Percentiles rank a stretch among this genome's conserved stretches.
Evolutionary conservation across 2,113 vertebrate genomes (phyloP).

Genomic region (Nothobranchius kuhntae): DNA sequence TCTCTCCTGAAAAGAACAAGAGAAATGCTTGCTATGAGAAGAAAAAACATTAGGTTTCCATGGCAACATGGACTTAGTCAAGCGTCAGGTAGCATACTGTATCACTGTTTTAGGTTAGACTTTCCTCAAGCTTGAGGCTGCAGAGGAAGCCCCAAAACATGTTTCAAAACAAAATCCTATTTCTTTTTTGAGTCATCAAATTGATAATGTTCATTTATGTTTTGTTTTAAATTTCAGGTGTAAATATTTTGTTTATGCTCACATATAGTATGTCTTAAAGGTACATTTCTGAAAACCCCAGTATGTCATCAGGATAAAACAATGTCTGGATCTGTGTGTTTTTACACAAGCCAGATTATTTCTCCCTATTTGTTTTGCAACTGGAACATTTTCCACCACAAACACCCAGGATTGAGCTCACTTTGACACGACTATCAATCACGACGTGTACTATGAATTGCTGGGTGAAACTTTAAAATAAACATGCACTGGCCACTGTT

Average conservation of each 20-base stretch:
- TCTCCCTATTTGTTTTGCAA: slow-evolving; percentile 11
- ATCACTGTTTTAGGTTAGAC: slow-evolving; percentile 55
- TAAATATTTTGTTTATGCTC: neutral
- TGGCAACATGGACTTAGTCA: slow-evolving; percentile 66
- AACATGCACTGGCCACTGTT: slow-evolving; percentile 32
- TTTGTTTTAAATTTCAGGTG: neutral
- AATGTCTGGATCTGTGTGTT: slow-evolving; percentile 9
- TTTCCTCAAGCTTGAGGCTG: slow-evolving; percentile 38
- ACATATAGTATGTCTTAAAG: no score
- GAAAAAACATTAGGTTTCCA: slow-evolving; percentile 68
- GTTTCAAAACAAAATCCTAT: slow-evolving; percentile 2
- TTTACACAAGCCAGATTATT: slow-evolving; percentile 25
- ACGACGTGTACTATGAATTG: slow-evolving; percentile 19
- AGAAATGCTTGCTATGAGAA: slow-evolving; percentile 18
- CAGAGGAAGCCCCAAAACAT: slow-evolving; percentile 7
- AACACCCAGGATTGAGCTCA: slow-evolving; percentile 24
- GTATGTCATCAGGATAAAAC: neutral
- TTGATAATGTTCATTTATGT: neutral
- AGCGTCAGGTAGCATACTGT: slow-evolving; percentile 67
- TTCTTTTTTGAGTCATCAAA: neutral
- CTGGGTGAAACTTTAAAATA: slow-evolving; percentile 40
- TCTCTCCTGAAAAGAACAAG: slow-evolving; percentile 28
- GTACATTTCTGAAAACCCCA: neutral
- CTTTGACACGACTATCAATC: slow-evolving; percentile 31
- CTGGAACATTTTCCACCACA: slow-evolving; percentile 37